Base-by-base conservation (phyloP, 2,888 invertebrate species). In the Pheosia tremula region DNA sequence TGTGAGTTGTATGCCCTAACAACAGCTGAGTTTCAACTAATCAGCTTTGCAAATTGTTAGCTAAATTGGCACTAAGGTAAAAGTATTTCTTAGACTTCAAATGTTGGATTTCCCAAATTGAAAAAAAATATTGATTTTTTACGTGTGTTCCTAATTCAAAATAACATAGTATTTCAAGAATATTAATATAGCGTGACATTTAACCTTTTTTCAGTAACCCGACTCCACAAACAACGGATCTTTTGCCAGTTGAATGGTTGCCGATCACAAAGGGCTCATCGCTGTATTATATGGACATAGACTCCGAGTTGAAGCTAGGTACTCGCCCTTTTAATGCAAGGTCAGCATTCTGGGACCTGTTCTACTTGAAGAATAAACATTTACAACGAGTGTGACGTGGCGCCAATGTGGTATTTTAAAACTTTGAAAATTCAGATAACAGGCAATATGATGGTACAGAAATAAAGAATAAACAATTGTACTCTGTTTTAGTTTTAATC, bases 191-290 rank as follows among this genome's bases (percentile, higher is more conserved):
- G 24, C 0, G 24, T 24, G 1, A 24, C 41, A 41, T 41, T 45
- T 1, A 60, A 60, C 57, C 39, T 47, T 75, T 76, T 75, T 76
- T 13, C 75, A 86, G 87, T 3, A 74, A 87, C 52, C 88, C 88
- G 0, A 87, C 85, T 0, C 86, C 87, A 0, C 74, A 78, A 36
- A 67, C 61, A 0, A 69, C 83, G 0, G 77, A 83, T 0, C 69
- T 87, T 0, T 58, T 88, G 3, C 83, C 84, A n/a, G 69, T 82
- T 6, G 78, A 76, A 63, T 90, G 90, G 90, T 56, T 66, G 4
- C 82, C 85, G 0, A 74, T 83, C 1, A 82, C 77, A 3, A 69
- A 68, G 8, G 69, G 74, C 0, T 69, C 70, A 3, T 61, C 62
- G 0, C 60, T 76, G 50, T 60, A 81, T 52, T 86, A 79, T 54